phyloP scores from a whole-genome alignment of 2,888 invertebrate species.

The Hypomecis punctinalis region DNA sequence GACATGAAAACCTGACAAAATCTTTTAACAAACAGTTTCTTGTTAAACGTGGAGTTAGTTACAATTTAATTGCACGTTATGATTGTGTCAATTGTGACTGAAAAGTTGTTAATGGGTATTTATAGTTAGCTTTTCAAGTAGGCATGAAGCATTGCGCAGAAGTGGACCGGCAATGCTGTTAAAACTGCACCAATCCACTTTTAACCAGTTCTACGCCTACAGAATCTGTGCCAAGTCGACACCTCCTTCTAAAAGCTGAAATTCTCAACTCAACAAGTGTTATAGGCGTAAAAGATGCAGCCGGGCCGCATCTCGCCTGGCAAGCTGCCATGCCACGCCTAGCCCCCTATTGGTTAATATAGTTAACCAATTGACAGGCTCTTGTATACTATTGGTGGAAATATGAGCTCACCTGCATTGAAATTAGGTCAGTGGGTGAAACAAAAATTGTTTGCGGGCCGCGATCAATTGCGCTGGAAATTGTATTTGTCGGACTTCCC shows the following conservation, averaged over 20 bases:
- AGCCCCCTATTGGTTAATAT: conserved; percentile 83
- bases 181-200: conserved; percentile 25
- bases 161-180: conserved; percentile 11
- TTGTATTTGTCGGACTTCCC: conserved; percentile 32
- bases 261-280: conserved; percentile 71
- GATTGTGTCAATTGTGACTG: not conserved
- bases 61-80: too few species aligned
- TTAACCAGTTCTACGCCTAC: conserved; percentile 23
- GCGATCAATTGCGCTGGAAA: conserved; percentile 37
- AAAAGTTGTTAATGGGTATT: not conserved
- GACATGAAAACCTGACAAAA: too few species aligned
- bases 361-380: conserved; percentile 82
- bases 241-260: conserved; percentile 40
- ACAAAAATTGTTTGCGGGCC: conserved; percentile 47
- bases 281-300: conserved; percentile 70
- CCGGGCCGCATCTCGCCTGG: conserved; percentile 66
- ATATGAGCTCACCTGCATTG: conserved; percentile 63
- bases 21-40: too few species aligned
- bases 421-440: conserved; percentile 69
- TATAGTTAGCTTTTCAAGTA: not conserved
- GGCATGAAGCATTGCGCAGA: conserved; percentile 9
- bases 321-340: conserved; percentile 83
- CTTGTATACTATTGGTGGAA: conserved; percentile 75
- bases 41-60: too few species aligned
- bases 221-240: conserved; percentile 28